Evolutionary conservation across 2,888 invertebrate species (phyloP).

Genomic region (Neria commutata): DNA sequence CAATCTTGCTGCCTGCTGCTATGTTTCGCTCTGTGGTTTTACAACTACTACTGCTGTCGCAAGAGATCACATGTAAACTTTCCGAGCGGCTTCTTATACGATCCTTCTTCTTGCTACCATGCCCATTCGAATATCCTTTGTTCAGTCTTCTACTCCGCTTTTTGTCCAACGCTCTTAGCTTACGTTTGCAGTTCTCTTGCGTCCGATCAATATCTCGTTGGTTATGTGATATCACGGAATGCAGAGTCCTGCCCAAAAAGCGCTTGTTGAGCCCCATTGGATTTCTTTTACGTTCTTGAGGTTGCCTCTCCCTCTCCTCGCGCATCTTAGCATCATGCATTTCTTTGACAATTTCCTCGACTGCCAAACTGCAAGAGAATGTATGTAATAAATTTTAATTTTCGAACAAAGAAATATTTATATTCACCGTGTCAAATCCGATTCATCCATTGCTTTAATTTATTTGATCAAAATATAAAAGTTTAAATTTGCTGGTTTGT

Average conservation of each 20-base stretch:
- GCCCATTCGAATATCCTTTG: conserved; percentile 30
- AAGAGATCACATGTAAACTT: conserved; percentile 14
- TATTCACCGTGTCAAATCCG: conserved; percentile 42
- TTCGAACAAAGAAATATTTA: not conserved
- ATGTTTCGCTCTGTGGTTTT: conserved; percentile 1
- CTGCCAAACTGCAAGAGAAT: conserved; percentile 40
- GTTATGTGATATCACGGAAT: conserved; percentile 47
- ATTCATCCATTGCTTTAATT: conserved; percentile 40
- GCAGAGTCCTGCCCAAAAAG: conserved; percentile 51
- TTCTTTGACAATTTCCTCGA: conserved; percentile 48
- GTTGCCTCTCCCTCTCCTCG: conserved; percentile 5
- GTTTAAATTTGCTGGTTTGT: too few species aligned
- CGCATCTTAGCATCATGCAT: conserved; percentile 28
- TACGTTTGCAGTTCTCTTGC: conserved; percentile 40
- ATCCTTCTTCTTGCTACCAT: conserved; percentile 1
- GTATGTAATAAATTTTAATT: not conserved
- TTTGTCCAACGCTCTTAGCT: conserved; percentile 47
- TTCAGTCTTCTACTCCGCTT: conserved; percentile 27
- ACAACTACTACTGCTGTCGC: conserved; percentile 19
- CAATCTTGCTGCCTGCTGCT: too few species aligned
- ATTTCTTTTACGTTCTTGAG: conserved; percentile 49
- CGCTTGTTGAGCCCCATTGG: conserved; percentile 52
- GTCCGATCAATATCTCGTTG: conserved; percentile 42
- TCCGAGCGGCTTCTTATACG: conserved; percentile 9
- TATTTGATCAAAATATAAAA: too few species aligned